Evolutionary conservation across 2,113 vertebrate species (phyloP), one percentile per base, ranked within the genome.

Genomic region (Azemiops feae): DNA sequence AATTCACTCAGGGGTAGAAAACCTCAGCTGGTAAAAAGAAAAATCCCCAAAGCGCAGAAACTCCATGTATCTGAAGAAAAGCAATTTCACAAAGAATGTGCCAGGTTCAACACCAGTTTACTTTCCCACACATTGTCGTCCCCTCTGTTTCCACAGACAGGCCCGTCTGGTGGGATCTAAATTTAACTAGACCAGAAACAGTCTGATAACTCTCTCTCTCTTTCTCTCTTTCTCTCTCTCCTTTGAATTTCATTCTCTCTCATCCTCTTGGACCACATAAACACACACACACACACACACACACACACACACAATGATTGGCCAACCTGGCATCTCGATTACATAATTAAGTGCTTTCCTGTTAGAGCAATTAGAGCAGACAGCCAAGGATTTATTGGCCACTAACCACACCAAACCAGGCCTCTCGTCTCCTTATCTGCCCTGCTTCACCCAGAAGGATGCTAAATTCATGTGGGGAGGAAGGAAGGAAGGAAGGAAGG

Each of bases 331-430:
- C 34, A 16, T 91, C 93, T 96, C 93, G 95, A 50, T 85, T 55
- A 0, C 96, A 94, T 91, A 92, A 95, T 95, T 93, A 92, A 95
- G 34, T 30, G 94, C 69, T 95, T 96, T 96, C 96, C 96, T 97
- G 89, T 91, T 11, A 89, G 92, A 88, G 94, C 43, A 96, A 96
- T 95, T 95, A 96, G 92, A 53, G 94, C 55, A 93, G 93, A 74
- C 96, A 94, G 0, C 0, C 89, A 12, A 94, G 94, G 96, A 96
- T 96, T 97, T 93, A 95, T 14, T 45, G 96, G 39, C n/a, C 0
- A 14, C 92, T 93, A 27, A 91, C 74, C 0, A 0, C 11, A 25
- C 91, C 93, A 95, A 95, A 53, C 86, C 60, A 18, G 69, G 69
- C 69, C 88, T 94, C 94, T 58, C 95, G 58, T 92, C 92, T 94